Evolutionary conservation across 2,888 invertebrate species (phyloP).

Genomic region (Brachylomia viminalis): DNA sequence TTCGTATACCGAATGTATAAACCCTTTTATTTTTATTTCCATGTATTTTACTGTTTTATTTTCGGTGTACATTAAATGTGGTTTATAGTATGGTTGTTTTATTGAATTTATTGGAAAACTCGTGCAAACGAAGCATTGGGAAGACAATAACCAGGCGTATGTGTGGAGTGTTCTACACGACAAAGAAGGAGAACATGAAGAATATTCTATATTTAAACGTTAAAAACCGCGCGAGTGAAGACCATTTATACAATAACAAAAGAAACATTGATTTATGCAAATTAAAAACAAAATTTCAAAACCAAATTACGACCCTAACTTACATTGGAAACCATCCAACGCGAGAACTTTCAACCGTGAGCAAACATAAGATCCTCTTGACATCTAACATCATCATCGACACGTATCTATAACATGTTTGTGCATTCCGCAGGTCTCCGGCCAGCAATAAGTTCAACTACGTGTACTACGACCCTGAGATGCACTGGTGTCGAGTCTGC

Average conservation of each 20-base stretch:
- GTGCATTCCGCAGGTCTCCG: constrained; percentile 78
- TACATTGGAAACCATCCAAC: constrained; percentile 5
- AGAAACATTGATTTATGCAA: background rate
- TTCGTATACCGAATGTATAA: constrained; percentile 7
- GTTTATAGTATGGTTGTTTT: constrained; percentile 26
- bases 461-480: constrained; percentile 96
- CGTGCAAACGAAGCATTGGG: background rate
- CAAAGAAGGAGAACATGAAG: constrained; percentile 5
- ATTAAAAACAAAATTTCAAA: background rate
- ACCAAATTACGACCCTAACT: background rate
- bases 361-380: constrained; percentile 29
- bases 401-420: background rate
- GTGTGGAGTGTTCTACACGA: background rate
- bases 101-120: constrained; percentile 6
- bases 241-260: background rate
- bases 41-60: constrained; percentile 20
- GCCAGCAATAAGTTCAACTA: constrained; percentile 92
- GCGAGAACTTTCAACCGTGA: constrained; percentile 37
- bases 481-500: constrained; percentile 97
- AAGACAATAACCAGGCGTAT: background rate
- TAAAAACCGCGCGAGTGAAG: background rate
- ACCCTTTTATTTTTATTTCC: constrained; percentile 13
- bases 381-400: background rate
- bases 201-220: background rate
- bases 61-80: constrained; percentile 41